A percentile compares a stretch with the other conserved stretches of the same genome.
phyloP scores from a whole-genome alignment of 2,113 vertebrate species.

The Planiliza haematocheilus region DNA sequence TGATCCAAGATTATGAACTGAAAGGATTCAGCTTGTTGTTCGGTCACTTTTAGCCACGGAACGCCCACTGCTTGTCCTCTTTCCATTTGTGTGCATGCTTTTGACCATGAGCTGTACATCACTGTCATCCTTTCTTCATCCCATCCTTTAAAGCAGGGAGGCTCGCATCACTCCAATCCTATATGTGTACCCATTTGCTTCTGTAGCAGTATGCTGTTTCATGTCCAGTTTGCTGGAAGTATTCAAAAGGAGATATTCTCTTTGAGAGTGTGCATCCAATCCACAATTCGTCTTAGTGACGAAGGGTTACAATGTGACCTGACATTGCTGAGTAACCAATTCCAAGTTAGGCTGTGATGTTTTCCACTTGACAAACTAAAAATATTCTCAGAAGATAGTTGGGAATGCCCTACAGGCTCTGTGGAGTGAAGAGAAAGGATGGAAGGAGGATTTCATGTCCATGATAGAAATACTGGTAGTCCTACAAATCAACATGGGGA shows the following conservation, averaged over 20 bases:
- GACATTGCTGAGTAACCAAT: slow-evolving; percentile 45
- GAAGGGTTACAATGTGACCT: slow-evolving; percentile 42
- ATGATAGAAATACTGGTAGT: not conserved
- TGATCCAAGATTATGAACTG: slow-evolving; percentile 10
- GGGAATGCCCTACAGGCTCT: slow-evolving; percentile 18
- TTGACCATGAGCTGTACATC: slow-evolving; percentile 33
- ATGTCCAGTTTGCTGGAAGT: slow-evolving; percentile 30
- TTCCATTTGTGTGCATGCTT: slow-evolving; percentile 2
- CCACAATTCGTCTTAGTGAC: slow-evolving; percentile 30
- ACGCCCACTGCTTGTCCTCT: slow-evolving; percentile 22
- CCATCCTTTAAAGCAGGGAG: slow-evolving; percentile 13
- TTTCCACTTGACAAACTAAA: slow-evolving; percentile 40
- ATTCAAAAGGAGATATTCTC: slow-evolving; percentile 53
- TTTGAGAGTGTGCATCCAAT: slow-evolving; percentile 37
- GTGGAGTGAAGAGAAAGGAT: slow-evolving; percentile 15
- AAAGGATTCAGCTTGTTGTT: slow-evolving; percentile 21
- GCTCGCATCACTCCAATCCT: slow-evolving; percentile 9
- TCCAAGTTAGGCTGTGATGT: slow-evolving; percentile 5
- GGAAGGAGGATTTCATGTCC: slow-evolving; percentile 3
- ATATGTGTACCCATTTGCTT: slow-evolving; percentile 23
- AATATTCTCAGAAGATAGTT: not conserved
- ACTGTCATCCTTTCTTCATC: slow-evolving; percentile 26
- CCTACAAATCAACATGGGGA: not conserved
- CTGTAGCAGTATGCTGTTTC: slow-evolving; percentile 34
- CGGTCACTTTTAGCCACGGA: not conserved